Evolutionary conservation across 2,797 vertebrate species (phyloP).

Genomic region (Odontamblyopus rebecca): DNA sequence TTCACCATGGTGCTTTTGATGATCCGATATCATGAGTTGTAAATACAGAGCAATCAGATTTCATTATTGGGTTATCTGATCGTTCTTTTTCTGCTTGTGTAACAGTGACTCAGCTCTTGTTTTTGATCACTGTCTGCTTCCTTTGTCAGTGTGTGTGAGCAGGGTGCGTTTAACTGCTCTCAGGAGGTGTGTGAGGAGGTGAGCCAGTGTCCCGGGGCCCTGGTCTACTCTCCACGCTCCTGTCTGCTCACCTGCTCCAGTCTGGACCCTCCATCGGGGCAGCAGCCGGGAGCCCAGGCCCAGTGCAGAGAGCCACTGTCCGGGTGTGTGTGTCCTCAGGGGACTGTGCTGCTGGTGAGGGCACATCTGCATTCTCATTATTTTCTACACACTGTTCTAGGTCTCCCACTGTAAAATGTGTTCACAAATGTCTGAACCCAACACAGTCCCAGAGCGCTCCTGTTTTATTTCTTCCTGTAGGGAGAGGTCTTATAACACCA

Average conservation of each 20-base stretch:
- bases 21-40: no score
- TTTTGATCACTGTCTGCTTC: neutral
- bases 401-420: no score
- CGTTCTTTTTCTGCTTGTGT: no score
- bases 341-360: constrained; percentile 83
- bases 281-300: constrained; percentile 59
- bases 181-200: constrained; percentile 67
- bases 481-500: no score
- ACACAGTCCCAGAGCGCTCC: no score
- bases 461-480: no score
- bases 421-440: no score
- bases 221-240: constrained; percentile 79
- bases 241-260: constrained; percentile 87
- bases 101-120: no score
- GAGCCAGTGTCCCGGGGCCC: constrained; percentile 77
- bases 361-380: neutral
- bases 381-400: neutral
- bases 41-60: no score
- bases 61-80: no score
- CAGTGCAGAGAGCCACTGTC: constrained; percentile 75
- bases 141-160: constrained; percentile 75
- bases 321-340: constrained; percentile 86
- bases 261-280: constrained; percentile 46
- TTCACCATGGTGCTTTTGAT: no score
- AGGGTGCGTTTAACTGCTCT: constrained; percentile 80